These are phyloP conservation scores for Brachionus rotundiformis DNA, from an alignment of 1,140 invertebrate species.

Conservation along the genomic window DNA sequence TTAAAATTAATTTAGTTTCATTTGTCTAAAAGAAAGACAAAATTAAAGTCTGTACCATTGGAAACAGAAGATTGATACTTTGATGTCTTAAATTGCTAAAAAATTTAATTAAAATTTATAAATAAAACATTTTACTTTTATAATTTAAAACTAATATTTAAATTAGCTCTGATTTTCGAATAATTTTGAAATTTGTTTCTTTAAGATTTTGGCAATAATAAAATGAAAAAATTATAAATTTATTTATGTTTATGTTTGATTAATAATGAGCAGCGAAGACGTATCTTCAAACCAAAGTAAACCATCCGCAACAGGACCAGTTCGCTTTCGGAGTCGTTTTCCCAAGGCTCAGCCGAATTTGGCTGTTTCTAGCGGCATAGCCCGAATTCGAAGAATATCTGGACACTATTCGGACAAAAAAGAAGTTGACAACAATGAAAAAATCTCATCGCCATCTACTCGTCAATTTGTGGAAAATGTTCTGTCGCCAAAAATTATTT, in stretches of 20 bases:
- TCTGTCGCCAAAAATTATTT: slow-evolving; percentile 15
- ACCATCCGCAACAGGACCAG: not conserved
- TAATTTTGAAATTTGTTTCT: not conserved
- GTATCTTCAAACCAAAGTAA: not conserved
- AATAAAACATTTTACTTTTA: too few species aligned
- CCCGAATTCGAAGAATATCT: slow-evolving; percentile 21
- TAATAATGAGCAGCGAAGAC: slow-evolving; percentile 35
- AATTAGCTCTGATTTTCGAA: not conserved
- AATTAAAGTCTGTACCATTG: too few species aligned
- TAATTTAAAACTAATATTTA: too few species aligned
- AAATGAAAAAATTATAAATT: slow-evolving; percentile 31
- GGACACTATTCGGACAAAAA: slow-evolving; percentile 14
- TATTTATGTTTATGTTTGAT: not conserved
- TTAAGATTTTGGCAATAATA: not conserved
- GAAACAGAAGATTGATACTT: too few species aligned
- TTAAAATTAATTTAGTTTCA: too few species aligned
- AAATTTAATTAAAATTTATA: too few species aligned
- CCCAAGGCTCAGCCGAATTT: slow-evolving; percentile 44
- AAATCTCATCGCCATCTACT: not conserved
- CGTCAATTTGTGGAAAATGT: slow-evolving; percentile 7
- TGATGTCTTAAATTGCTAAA: too few species aligned
- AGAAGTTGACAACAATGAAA: not conserved
- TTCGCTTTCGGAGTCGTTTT: slow-evolving; percentile 37
- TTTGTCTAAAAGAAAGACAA: too few species aligned
- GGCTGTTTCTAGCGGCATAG: slow-evolving; percentile 5